Percentiles rank a stretch among this genome's conserved stretches.
Conservation (phyloP, 2,888 invertebrate genomes). For the Altica lythri region DNA sequence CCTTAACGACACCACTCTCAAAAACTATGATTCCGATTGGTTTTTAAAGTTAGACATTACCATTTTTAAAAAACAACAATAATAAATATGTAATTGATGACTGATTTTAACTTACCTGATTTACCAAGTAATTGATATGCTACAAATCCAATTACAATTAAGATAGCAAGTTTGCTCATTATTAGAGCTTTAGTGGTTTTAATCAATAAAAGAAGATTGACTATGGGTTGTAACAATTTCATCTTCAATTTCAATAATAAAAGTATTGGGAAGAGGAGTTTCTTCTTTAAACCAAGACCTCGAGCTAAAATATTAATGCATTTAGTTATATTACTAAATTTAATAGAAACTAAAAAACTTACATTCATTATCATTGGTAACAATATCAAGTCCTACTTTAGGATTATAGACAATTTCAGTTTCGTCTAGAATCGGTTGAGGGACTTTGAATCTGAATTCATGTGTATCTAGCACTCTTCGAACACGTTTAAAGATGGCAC, state of each 20-base stretch:
- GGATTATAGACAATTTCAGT: conserved; percentile 71
- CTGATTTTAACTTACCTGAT: conserved; percentile 68
- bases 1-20: too few species aligned
- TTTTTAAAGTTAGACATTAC: too few species aligned
- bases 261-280: conserved; percentile 77
- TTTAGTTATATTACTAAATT: too few species aligned
- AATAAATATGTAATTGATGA: too few species aligned
- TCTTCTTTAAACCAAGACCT: conserved; percentile 78
- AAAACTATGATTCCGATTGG: too few species aligned
- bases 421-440: conserved; percentile 71
- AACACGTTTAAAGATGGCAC: conserved; percentile 74
- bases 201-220: conserved; percentile 72
- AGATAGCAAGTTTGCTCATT: conserved; percentile 81
- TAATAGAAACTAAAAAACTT: too few species aligned
- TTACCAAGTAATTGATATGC: conserved; percentile 79
- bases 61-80: too few species aligned
- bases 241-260: conserved; percentile 81
- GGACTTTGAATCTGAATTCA: conserved; percentile 74
- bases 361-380: conserved; percentile 50
- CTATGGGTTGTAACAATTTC: conserved; percentile 81
- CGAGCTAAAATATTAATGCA: conserved; percentile 75
- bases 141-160: conserved; percentile 80
- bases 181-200: conserved; percentile 84
- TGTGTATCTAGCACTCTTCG: conserved; percentile 74
- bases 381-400: conserved; percentile 68